A percentile compares a stretch with the other conserved stretches of the same genome.
These are phyloP conservation scores for Umimayanthus chanpuru DNA, from an alignment of 92 coral and sea anemone species.

Conservation along the genomic window DNA sequence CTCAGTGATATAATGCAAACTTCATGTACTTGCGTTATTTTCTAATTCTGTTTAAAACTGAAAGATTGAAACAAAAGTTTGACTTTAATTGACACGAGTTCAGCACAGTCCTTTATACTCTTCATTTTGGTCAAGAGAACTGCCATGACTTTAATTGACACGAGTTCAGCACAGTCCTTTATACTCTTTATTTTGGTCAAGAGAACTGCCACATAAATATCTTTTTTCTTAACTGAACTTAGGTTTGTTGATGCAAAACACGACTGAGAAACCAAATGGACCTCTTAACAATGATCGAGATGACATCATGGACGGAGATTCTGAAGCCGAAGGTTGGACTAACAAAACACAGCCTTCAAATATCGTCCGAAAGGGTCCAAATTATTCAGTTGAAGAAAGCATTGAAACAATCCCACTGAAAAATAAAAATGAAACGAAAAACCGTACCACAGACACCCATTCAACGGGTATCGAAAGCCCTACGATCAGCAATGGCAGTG, in stretches of 20 bases:
- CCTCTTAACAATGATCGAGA: neutral
- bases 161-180: neutral
- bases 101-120: neutral
- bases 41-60: no score
- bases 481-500: neutral
- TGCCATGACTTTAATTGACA: no score
- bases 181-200: no score
- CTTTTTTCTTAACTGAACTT: neutral
- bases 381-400: neutral
- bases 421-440: neutral
- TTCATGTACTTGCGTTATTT: no score
- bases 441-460: neutral
- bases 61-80: no score
- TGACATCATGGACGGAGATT: neutral
- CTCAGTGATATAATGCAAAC: no score
- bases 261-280: neutral
- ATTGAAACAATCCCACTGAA: neutral
- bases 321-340: neutral
- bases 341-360: neutral
- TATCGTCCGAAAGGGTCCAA: neutral
- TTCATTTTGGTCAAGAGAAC: no score
- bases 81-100: no score
- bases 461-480: neutral
- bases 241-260: neutral
- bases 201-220: neutral